phyloP scores from a whole-genome alignment of 2,113 vertebrate species.

The Hydrolagus affinis region DNA sequence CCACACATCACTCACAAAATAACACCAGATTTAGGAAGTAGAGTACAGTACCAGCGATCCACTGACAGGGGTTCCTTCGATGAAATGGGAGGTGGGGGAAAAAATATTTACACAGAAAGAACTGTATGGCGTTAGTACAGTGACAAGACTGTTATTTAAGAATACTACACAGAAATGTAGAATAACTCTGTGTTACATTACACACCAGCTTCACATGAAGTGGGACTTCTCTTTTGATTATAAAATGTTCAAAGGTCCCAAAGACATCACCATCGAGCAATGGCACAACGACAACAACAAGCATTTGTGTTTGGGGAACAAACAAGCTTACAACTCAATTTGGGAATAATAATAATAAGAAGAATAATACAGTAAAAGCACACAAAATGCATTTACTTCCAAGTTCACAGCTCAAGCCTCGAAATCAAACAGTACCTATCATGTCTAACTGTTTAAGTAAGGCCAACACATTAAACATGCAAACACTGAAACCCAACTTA shows the following conservation, averaged over 20 bases:
- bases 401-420: too few species aligned
- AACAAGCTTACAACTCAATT: too few species aligned
- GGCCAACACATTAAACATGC: too few species aligned
- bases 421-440: too few species aligned
- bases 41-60: background rate
- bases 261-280: background rate
- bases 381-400: too few species aligned
- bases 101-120: too few species aligned
- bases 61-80: background rate
- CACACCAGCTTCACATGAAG: background rate
- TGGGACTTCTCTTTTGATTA: background rate
- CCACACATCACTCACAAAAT: background rate
- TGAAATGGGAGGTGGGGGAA: background rate
- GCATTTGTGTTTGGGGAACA: too few species aligned
- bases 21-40: background rate
- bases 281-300: too few species aligned
- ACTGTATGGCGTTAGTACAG: background rate
- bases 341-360: too few species aligned
- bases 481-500: too few species aligned
- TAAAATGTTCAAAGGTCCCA: background rate
- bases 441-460: too few species aligned
- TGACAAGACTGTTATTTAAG: background rate
- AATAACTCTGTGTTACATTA: background rate
- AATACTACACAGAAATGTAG: background rate
- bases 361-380: too few species aligned